Evolutionary conservation across 2,888 invertebrate genomes (phyloP), one percentile per base, ranked within the genome.

Genomic region (Ophion ventricosus): DNA sequence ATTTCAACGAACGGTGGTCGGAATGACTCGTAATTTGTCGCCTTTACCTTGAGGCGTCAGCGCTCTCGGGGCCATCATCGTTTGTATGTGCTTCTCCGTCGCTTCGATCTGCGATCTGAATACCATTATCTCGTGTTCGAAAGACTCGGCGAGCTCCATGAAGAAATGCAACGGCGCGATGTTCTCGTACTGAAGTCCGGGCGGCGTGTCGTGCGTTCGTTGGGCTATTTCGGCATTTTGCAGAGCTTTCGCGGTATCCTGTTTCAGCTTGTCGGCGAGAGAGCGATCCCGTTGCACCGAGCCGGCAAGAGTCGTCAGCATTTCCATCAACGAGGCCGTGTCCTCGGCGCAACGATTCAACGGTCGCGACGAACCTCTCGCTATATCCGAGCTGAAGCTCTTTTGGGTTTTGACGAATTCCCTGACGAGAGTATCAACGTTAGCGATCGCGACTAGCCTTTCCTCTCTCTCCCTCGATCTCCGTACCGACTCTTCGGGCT

Each of bases 371-470:
- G 96, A 96, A 88, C 95, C 96, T 77, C 97, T 94, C 89, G 97
- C 96, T 66, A 98, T 96, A 90, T 97, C 97, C 0, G 97, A 97
- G 84, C 97, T 96, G 54, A 96, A 94, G 0, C 95, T 94, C 93
- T 98, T 98, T 92, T 98, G 98, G 81, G 96, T 96, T 94, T 98
- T 98, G 0, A 98, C 97, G 92, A 97, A 96, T 80, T 95, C 95
- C 87, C 95, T 95, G 85, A 67, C 78, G 23, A 78, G 61, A 64
- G 72, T 43, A 73, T 40, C 25, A 1, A 20, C 54, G 26, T 40
- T n/a, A 29, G 54, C 49, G 11, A 74, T 23, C 23, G 23, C n/a
- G n/a, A n/a, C n/a, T 56, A 26, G 7, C 7, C 4, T 61, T 56
- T 20, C 43, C 29, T 59, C 20, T 25, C 29, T 14, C 35, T 17